phyloP scores from a whole-genome alignment of 2,113 vertebrate species.

The Oncorhynchus kisutch region DNA sequence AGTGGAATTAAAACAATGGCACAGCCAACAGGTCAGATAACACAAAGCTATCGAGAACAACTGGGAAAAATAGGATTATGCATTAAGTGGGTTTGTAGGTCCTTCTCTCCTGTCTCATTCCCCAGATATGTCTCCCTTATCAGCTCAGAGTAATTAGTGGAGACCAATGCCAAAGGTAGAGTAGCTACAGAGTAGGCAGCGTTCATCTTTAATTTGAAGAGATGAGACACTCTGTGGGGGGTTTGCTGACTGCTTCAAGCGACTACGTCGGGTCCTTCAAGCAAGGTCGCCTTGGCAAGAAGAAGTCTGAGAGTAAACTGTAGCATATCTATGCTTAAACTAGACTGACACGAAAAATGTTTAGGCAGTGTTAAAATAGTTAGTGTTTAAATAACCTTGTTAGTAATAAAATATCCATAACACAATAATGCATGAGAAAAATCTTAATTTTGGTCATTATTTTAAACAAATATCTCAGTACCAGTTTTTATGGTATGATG shows the following conservation, averaged over 20 bases:
- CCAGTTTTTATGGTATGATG: background rate
- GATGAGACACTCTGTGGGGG: slow-evolving; percentile 65
- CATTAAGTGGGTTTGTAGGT: slow-evolving; percentile 81
- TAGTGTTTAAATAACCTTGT: too few species aligned
- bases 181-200: slow-evolving; percentile 67
- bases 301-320: slow-evolving; percentile 45
- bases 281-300: slow-evolving; percentile 63
- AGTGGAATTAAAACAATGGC: too few species aligned
- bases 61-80: slow-evolving; percentile 63
- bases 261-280: slow-evolving; percentile 48
- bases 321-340: too few species aligned
- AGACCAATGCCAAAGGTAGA: slow-evolving; percentile 76
- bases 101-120: slow-evolving; percentile 69
- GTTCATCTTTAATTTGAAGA: slow-evolving; percentile 74
- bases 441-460: too few species aligned
- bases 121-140: slow-evolving; percentile 77
- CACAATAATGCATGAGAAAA: slow-evolving; percentile 22
- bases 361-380: too few species aligned
- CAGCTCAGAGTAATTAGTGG: slow-evolving; percentile 79
- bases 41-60: slow-evolving; percentile 64
- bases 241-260: slow-evolving; percentile 64
- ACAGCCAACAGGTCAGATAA: slow-evolving; percentile 63
- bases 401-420: slow-evolving; percentile 10
- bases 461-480: too few species aligned
- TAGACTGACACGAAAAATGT: too few species aligned